Evolutionary conservation across 2,888 invertebrate species (phyloP).

Genomic region (Athalia rosae): DNA sequence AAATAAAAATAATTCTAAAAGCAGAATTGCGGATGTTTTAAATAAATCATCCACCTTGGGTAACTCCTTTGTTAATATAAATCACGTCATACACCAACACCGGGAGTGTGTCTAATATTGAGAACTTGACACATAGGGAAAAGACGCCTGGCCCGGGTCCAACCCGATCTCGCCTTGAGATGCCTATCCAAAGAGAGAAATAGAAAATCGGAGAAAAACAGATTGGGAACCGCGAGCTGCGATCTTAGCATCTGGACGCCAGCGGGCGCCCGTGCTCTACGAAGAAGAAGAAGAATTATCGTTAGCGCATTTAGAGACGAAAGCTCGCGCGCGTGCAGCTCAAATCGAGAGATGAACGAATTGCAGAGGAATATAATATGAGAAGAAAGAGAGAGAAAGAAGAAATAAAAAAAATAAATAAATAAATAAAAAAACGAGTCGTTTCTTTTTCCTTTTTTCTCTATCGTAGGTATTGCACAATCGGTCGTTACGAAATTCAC

Average conservation of each 20-base stretch:
- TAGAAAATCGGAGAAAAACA: background rate
- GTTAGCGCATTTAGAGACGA: conserved; percentile 2
- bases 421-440: too few relatives aligned
- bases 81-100: background rate
- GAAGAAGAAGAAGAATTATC: conserved; percentile 20
- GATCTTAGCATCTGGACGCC: conserved; percentile 34
- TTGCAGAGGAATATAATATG: too few relatives aligned
- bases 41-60: background rate
- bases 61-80: conserved; percentile 12
- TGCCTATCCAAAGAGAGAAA: conserved; percentile 28
- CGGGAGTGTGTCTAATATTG: conserved; percentile 50
- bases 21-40: background rate
- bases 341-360: too few relatives aligned
- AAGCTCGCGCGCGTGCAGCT: background rate
- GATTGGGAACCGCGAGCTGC: too few relatives aligned
- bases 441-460: too few relatives aligned
- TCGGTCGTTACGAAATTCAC: too few relatives aligned
- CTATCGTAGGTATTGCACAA: too few relatives aligned
- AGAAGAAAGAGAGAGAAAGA: too few relatives aligned
- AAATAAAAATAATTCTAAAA: background rate
- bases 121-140: conserved; percentile 65
- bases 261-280: background rate
- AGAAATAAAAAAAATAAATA: too few relatives aligned
- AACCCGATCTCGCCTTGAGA: conserved; percentile 49
- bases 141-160: conserved; percentile 60